Evolutionary conservation across 2,797 vertebrate genomes (phyloP), one percentile per base, ranked within the genome.

Genomic region (Acrossocheilus fasciatus): DNA sequence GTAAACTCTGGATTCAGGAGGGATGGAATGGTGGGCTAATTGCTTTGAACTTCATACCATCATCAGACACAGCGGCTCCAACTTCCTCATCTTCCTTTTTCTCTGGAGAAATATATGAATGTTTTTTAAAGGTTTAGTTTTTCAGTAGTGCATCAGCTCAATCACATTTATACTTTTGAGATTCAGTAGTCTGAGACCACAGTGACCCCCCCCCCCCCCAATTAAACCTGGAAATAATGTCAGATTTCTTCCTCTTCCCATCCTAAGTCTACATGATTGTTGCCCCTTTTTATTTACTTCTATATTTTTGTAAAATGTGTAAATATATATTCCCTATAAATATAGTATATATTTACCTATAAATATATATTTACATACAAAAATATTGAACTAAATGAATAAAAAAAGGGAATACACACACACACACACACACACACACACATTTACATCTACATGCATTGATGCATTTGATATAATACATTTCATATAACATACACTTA

Each of bases 51-150:
- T 68, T 76, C 86, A 52, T 20, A 99, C 98, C 98, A 66, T 99
- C 98, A 11, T 98, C 98, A 0, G 98, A 98, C 20, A 86, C 88
- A 20, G 78, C 50, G 34, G 88, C 87, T 81, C 88, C 90, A 17
- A 83, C 79, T 78, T 97, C 96, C 88, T 97, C 97, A 23, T 95
- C 95, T 5, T 95, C 93, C 79, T 89, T 93, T 86, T 92, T 93
- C 12, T 97, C 98, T 97, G 92, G 86, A 62, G 79, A 88, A 52
- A 26, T 87, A 10, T 69, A 72, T 2, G 15, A 50, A 69, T 7
- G 14, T 68, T 77, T 73, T 76, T 81, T 62, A 23, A 69, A 87
- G 17, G 10, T 17, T 34, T 14, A 9, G 17, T 36, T 36, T 9
- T 64, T 20, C 66, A 43, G 26, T n/a, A 75, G 26, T 36, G 43